These are phyloP conservation scores for Chydorus sphaericus DNA, from an alignment of 2,888 invertebrate species.

Conservation along the genomic window DNA sequence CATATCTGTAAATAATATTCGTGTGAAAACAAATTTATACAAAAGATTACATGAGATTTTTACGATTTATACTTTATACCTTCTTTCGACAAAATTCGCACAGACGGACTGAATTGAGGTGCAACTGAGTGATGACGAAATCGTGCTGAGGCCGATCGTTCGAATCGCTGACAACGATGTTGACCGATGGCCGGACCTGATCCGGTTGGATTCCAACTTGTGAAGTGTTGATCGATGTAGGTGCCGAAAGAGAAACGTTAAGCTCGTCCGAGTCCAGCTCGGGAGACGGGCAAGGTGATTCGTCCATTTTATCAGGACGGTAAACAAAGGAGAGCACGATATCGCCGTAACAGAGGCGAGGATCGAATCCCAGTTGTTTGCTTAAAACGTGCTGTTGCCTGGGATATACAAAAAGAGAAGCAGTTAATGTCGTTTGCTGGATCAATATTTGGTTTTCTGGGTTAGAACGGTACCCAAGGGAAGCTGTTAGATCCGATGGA, in stretches of 20 bases:
- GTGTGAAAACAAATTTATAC: background rate
- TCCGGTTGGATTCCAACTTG: background rate
- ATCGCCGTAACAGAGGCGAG: slow-evolving; percentile 81
- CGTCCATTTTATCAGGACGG: slow-evolving; percentile 21
- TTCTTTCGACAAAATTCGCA: slow-evolving; percentile 2
- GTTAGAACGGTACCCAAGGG: slow-evolving; percentile 44
- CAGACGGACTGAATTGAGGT: background rate
- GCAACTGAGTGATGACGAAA: background rate
- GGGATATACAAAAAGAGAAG: background rate
- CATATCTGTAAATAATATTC: slow-evolving; percentile 48
- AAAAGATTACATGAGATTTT: too few species aligned
- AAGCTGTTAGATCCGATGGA: slow-evolving; percentile 59
- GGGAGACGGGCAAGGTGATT: slow-evolving; percentile 9
- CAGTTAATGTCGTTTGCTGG: background rate
- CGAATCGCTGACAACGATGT: background rate
- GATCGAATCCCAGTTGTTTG: slow-evolving; percentile 71
- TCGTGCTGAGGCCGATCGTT: background rate
- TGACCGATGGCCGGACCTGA: background rate
- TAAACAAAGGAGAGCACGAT: slow-evolving; percentile 63
- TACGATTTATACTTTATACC: background rate
- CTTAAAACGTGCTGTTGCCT: slow-evolving; percentile 42
- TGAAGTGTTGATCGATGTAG: background rate
- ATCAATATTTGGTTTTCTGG: slow-evolving; percentile 7
- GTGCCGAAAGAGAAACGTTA: background rate
- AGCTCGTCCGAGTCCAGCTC: slow-evolving; percentile 6